These are phyloP conservation scores for Poicephalus gulielmi DNA, from an alignment of 2,113 vertebrate genomes.

Conservation along the genomic window DNA sequence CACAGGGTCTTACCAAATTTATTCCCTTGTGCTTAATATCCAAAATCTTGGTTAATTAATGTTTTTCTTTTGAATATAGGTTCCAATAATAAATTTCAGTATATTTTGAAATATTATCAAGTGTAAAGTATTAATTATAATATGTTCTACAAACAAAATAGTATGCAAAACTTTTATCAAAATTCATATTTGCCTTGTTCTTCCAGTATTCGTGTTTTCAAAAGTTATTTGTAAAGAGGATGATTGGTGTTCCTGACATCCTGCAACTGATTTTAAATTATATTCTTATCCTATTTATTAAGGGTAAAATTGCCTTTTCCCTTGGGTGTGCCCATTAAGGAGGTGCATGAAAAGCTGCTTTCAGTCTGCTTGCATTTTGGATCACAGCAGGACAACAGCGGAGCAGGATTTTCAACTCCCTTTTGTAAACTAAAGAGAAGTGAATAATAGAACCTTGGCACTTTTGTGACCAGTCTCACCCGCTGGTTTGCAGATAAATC, in stretches of 20 bases:
- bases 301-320: background rate
- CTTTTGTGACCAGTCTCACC: background rate
- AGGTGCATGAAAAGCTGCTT: background rate
- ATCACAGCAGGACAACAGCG: background rate
- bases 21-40: background rate
- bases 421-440: background rate
- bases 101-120: background rate
- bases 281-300: background rate
- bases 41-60: background rate
- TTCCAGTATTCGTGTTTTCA: background rate
- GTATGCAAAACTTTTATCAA: background rate
- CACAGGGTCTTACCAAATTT: background rate
- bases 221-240: background rate
- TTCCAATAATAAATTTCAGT: background rate
- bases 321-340: background rate
- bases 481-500: rapidly evolving
- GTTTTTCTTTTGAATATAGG: background rate
- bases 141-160: background rate
- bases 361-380: background rate
- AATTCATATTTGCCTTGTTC: background rate
- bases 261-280: background rate
- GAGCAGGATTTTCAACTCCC: background rate
- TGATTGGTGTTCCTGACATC: background rate
- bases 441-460: background rate
- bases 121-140: background rate